A percentile compares a stretch with the other conserved stretches of the same genome.
phyloP scores from a whole-genome alignment of 2,888 invertebrate species.

The Parapristionchus giblindavisi region DNA sequence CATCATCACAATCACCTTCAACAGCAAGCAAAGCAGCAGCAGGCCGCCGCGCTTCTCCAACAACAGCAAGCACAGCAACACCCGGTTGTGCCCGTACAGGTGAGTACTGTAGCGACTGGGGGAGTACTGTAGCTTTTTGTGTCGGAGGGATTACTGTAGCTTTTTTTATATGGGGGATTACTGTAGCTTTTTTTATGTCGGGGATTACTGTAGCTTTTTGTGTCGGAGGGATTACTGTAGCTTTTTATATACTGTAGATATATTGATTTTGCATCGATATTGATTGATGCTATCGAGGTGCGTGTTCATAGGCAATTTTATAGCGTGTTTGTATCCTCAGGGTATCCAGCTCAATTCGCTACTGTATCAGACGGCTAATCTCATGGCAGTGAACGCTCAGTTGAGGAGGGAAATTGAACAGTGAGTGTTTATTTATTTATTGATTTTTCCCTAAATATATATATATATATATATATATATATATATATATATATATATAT shows the following conservation, averaged over 20 bases:
- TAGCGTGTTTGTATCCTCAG: too few species aligned
- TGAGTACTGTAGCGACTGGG: neutral
- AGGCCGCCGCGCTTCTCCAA: neutral
- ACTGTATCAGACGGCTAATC: conserved; percentile 48
- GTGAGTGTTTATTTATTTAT: too few species aligned
- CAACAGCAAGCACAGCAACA: too few species aligned
- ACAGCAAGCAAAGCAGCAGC: conserved; percentile 22
- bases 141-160: neutral
- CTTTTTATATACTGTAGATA: neutral
- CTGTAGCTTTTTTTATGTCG: neutral
- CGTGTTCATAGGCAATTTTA: too few species aligned
- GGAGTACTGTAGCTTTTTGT: neutral
- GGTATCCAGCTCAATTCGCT: conserved; percentile 45
- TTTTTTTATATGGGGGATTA: neutral
- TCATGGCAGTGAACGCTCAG: conserved; percentile 53
- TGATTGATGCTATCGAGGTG: too few species aligned
- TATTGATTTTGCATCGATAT: too few species aligned
- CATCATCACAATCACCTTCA: too few species aligned
- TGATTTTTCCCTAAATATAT: too few species aligned
- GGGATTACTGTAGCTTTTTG: neutral
- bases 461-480: too few species aligned
- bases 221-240: neutral
- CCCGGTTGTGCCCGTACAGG: conserved; percentile 15
- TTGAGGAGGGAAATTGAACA: conserved; percentile 52
- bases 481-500: too few species aligned